Conservation (phyloP, 2,113 vertebrate species). For the Sinocyclocheilus anophthalmus region DNA sequence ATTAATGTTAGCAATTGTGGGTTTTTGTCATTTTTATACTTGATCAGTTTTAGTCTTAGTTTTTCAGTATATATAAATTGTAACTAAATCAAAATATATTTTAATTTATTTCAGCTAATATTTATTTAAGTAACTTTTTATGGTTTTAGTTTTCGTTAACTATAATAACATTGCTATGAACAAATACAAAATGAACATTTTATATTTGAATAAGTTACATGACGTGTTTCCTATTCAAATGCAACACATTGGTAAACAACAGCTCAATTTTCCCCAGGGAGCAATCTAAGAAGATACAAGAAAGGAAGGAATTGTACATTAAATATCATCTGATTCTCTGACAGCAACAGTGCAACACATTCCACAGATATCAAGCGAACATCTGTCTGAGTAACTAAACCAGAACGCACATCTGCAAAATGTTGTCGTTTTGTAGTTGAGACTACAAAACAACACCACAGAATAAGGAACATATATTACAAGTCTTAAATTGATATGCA, state of each 20-base stretch:
- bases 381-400: conserved; percentile 4
- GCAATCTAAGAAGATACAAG: neutral
- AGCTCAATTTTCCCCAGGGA: neutral
- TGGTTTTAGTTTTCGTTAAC: neutral
- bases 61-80: too few relatives aligned
- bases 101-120: too few relatives aligned
- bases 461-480: neutral
- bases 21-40: too few relatives aligned
- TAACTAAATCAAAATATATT: too few relatives aligned
- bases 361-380: neutral
- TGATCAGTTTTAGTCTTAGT: too few relatives aligned
- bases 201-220: neutral
- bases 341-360: neutral
- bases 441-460: neutral
- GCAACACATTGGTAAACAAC: neutral
- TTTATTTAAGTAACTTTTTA: neutral
- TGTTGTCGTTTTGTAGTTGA: neutral
- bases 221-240: neutral
- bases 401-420: neutral
- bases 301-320: neutral
- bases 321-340: neutral
- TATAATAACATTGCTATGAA: neutral
- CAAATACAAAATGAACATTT: neutral
- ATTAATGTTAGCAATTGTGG: too few relatives aligned
- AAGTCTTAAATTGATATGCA: neutral